phyloP scores from a whole-genome alignment of 2,888 invertebrate genomes.

The Anaspis maculata region DNA sequence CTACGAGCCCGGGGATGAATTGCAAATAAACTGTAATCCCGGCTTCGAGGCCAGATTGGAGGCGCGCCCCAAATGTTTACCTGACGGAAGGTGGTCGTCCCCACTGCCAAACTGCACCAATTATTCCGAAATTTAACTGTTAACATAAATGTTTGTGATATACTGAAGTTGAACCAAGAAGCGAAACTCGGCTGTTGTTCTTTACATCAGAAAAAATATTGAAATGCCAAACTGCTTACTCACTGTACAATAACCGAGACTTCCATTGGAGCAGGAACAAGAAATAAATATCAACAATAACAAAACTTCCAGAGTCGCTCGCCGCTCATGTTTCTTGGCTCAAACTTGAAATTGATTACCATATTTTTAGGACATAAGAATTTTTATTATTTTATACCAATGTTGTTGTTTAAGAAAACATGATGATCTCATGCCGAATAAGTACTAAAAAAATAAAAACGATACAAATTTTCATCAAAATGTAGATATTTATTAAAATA shows the following conservation, averaged over 20 bases:
- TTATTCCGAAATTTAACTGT: constrained; percentile 42
- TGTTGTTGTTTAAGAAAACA: constrained; percentile 10
- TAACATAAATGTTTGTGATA: constrained; percentile 14
- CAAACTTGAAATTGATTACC: too few relatives aligned
- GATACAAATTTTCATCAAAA: constrained; percentile 15
- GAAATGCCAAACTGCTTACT: too few relatives aligned
- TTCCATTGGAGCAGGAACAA: too few relatives aligned
- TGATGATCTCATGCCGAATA: constrained; percentile 17
- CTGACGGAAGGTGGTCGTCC: constrained; percentile 62
- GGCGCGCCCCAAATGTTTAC: constrained; percentile 51
- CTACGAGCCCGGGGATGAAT: constrained; percentile 64
- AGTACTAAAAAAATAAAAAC: too few relatives aligned
- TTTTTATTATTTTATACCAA: constrained; percentile 12
- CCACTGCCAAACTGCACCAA: constrained; percentile 60
- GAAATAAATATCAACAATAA: too few relatives aligned
- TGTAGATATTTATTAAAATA: constrained; percentile 7
- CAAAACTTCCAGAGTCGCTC: too few relatives aligned
- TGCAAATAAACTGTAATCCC: constrained; percentile 60
- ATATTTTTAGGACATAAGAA: constrained; percentile 8
- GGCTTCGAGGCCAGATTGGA: constrained; percentile 48
- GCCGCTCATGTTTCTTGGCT: too few relatives aligned
- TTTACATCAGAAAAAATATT: too few relatives aligned
- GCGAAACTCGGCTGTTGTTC: too few relatives aligned
- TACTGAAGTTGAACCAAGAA: constrained; percentile 7
- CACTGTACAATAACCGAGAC: too few relatives aligned